Base-by-base conservation (phyloP, 2,797 vertebrate genomes). In the Smutsia gigantea region DNA sequence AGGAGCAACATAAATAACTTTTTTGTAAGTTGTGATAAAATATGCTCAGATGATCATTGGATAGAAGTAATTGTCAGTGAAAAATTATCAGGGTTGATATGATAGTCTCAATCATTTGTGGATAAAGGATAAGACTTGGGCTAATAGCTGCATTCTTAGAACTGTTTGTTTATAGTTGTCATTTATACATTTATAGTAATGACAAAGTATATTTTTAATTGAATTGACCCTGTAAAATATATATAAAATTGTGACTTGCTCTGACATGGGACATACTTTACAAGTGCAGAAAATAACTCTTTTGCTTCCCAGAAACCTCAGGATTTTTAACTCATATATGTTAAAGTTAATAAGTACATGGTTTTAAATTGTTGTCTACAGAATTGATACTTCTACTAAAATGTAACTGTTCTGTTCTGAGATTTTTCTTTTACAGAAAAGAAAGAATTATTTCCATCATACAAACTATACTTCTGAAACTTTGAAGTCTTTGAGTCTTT, bases 11-110 rank as follows among this genome's bases (percentile, higher is more conserved):
- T 98, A 93, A 96, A 96, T 59, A 98, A 97, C 49, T 99, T 99
- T 95, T 98, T 99, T 98, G 99, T 99, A 98, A 99, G 99, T 98
- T 57, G 12, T 17, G 49, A 1, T 53, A 42, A 11, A 75, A 66
- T 31, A 63, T 74, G 6, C 19, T 81, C 31, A 27, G 17, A 64
- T 92, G 61, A 34, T 72, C 71, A 27, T 37, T 55, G 17, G 23
- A 66, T 34, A 42, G 51, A 86, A 83, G 53, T 68, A 81, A 69
- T 3, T 79, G 83, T 2, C 34, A 29, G 49, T 15, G 79, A n/a
- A 46, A 86, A 63, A 55, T 66, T 57, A 23, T 49, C 4, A 21
- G 15, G 25, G 9, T 34, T 34, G 31, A 14, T 42, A 19, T 34
- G 55, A 29, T 37, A 25, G 3, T 71, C 17, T 69, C 59, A 88